A percentile compares a stretch with the other conserved stretches of the same genome.
Evolutionary conservation across 1,140 invertebrate genomes (phyloP).

Genomic region (Centruroides sculpturatus): DNA sequence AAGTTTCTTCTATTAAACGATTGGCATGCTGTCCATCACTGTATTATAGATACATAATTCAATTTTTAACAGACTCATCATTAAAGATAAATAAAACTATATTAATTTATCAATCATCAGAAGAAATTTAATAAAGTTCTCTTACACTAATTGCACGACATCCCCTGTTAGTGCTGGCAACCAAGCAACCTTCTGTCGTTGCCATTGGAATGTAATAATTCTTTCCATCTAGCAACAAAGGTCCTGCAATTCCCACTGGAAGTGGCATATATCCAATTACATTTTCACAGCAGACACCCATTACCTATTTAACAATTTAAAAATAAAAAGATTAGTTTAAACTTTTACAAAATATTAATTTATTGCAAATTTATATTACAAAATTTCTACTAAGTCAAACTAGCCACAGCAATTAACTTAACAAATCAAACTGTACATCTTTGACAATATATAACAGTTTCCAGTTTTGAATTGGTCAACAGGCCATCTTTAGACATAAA

Average conservation of each 20-base stretch:
- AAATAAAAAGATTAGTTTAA: slow-evolving; percentile 2
- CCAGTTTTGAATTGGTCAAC: too few relatives aligned
- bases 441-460: too few relatives aligned
- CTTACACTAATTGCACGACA: slow-evolving; percentile 67
- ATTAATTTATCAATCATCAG: too few relatives aligned
- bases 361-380: background rate
- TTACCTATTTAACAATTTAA: slow-evolving; percentile 38
- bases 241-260: slow-evolving; percentile 89
- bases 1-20: too few relatives aligned
- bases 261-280: slow-evolving; percentile 94
- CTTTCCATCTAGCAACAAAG: slow-evolving; percentile 69
- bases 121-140: background rate
- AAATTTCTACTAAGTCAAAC: background rate
- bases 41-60: too few relatives aligned
- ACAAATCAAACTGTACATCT: background rate
- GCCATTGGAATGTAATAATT: slow-evolving; percentile 88
- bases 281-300: slow-evolving; percentile 96
- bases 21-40: too few relatives aligned
- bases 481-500: too few relatives aligned
- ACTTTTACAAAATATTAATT: background rate
- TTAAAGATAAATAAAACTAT: too few relatives aligned
- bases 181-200: slow-evolving; percentile 94
- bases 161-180: slow-evolving; percentile 93
- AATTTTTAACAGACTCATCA: too few relatives aligned
- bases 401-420: background rate